These are phyloP conservation scores for Nixonia krombeini DNA, from an alignment of 1,140 invertebrate genomes.

Conservation along the genomic window DNA sequence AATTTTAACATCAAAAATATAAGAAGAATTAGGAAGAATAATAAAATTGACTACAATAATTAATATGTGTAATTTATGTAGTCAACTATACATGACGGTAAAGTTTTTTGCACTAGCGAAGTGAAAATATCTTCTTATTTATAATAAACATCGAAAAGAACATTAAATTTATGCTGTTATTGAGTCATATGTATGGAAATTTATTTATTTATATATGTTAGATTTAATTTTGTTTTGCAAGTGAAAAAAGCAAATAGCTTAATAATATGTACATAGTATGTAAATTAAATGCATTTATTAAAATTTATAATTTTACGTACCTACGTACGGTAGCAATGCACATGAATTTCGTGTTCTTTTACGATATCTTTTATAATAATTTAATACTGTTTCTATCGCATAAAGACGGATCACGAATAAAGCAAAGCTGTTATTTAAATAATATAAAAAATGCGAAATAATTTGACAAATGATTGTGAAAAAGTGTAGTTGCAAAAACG, in stretches of 20 bases:
- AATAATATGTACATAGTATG: too few species aligned
- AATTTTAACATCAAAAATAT: too few species aligned
- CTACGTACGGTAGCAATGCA: conserved; percentile 24
- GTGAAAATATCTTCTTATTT: too few species aligned
- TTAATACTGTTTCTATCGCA: conserved; percentile 10
- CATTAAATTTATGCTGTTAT: too few species aligned
- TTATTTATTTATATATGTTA: neutral
- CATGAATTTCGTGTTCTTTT: conserved; percentile 6
- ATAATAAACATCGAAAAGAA: too few species aligned
- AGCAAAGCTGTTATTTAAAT: conserved; percentile 6
- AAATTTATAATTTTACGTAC: conserved; percentile 16
- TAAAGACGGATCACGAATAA: conserved; percentile 7
- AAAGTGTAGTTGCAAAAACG: conserved; percentile 8
- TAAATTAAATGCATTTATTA: conserved; percentile 24
- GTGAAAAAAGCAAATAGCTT: conserved; percentile 4
- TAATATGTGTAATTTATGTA: too few species aligned
- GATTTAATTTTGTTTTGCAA: neutral
- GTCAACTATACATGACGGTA: too few species aligned
- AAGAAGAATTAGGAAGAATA: too few species aligned
- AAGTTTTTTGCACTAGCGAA: too few species aligned
- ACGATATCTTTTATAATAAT: conserved; percentile 16
- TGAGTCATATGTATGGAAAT: too few species aligned
- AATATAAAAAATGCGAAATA: too few species aligned
- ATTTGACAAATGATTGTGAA: neutral
- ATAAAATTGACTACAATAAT: too few species aligned